Percentiles rank a stretch among this genome's conserved stretches.
Evolutionary conservation across 64 coral and sea anemone genomes (phyloP).

Genomic region (Acropora yongei): DNA sequence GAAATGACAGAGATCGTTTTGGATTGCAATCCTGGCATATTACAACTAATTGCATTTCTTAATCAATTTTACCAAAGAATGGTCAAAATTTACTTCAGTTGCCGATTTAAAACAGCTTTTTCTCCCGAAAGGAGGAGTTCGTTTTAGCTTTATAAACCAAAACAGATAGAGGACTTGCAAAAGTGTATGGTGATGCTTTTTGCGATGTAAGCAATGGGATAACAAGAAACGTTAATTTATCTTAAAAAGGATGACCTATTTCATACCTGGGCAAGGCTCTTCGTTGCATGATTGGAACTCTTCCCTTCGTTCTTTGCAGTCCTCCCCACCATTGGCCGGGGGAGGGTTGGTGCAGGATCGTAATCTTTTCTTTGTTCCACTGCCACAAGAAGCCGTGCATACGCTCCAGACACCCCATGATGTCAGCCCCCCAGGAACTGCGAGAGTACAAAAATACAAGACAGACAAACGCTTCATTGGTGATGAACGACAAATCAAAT

Average conservation of each 20-base stretch:
- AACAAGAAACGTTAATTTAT: too few relatives aligned
- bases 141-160: too few relatives aligned
- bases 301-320: neutral
- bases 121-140: too few relatives aligned
- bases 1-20: too few relatives aligned
- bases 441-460: neutral
- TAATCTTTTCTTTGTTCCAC: constrained; percentile 1
- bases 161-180: too few relatives aligned
- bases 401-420: neutral
- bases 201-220: too few relatives aligned
- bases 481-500: too few relatives aligned
- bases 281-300: neutral
- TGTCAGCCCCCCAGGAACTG: neutral
- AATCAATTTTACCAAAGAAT: too few relatives aligned
- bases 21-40: too few relatives aligned
- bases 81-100: too few relatives aligned
- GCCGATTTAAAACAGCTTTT: too few relatives aligned
- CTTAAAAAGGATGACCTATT: neutral
- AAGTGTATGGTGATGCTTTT: neutral
- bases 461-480: neutral
- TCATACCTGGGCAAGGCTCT: constrained; percentile 4
- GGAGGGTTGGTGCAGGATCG: constrained; percentile 20
- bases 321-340: neutral
- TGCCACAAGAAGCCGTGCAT: neutral
- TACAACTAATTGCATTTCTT: too few relatives aligned